phyloP scores from a whole-genome alignment of 2,888 invertebrate genomes.

The Thumatha senex region DNA sequence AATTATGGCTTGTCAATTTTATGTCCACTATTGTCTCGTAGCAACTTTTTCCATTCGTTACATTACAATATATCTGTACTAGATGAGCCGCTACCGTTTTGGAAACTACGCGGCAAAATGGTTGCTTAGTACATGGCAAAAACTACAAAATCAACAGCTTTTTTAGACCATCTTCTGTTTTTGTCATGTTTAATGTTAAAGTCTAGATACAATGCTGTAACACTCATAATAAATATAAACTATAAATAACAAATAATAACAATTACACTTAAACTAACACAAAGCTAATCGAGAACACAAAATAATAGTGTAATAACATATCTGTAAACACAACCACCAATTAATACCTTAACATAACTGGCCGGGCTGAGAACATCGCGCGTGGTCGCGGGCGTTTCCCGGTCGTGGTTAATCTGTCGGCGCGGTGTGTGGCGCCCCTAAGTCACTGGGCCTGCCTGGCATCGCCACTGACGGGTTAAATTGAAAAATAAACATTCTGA shows the following conservation, averaged over 20 bases:
- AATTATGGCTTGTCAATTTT: no score
- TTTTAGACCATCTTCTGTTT: no score
- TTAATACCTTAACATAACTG: conserved; percentile 26
- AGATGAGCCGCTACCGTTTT: no score
- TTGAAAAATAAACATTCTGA: conserved; percentile 82
- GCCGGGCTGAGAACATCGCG: conserved; percentile 14
- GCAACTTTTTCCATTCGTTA: no score
- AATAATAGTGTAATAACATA: conserved; percentile 41
- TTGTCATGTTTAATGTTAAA: no score
- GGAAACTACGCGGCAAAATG: no score
- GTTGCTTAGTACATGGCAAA: no score
- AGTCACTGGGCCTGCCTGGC: conserved; percentile 59
- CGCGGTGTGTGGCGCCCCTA: conserved; percentile 81
- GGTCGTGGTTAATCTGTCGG: conserved; percentile 65
- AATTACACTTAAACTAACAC: conserved; percentile 28
- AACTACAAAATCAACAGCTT: no score
- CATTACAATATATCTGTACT: no score
- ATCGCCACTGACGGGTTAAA: conserved; percentile 71
- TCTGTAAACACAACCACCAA: conserved; percentile 30
- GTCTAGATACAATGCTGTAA: background rate
- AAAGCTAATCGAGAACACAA: conserved; percentile 40
- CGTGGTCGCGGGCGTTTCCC: conserved; percentile 29
- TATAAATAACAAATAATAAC: conserved; percentile 21
- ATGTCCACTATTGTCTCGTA: no score
- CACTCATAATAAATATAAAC: conserved; percentile 7